Percentiles rank a stretch among this genome's conserved stretches.
These are phyloP conservation scores for Cryptotermes secundus DNA, from an alignment of 1,140 invertebrate genomes.

Conservation along the genomic window DNA sequence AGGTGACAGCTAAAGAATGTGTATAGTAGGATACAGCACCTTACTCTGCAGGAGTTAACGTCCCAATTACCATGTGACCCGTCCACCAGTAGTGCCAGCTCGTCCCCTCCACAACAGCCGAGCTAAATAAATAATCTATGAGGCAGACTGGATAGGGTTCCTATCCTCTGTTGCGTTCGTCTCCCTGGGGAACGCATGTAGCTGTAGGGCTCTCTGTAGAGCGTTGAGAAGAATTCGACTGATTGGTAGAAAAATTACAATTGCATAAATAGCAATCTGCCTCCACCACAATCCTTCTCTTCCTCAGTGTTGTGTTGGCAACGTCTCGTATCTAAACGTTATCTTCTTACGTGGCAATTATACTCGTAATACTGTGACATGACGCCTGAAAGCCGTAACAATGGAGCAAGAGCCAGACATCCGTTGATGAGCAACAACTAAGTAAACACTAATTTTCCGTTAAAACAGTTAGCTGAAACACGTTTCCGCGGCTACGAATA, in stretches of 20 bases:
- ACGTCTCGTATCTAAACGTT: too few species aligned
- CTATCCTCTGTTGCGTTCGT: background rate
- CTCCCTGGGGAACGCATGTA: background rate
- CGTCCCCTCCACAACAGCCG: background rate
- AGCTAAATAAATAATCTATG: constrained; percentile 30
- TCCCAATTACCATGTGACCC: constrained; percentile 23
- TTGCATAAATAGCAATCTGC: background rate
- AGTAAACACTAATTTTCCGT: too few species aligned
- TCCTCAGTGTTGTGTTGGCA: background rate
- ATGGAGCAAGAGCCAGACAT: too few species aligned
- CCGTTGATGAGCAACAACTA: too few species aligned
- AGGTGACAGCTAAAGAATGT: background rate
- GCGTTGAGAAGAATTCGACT: background rate
- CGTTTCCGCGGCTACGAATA: too few species aligned
- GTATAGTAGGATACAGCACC: background rate
- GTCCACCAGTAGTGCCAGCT: background rate
- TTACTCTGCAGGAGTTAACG: background rate
- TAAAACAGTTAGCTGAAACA: too few species aligned
- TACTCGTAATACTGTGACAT: too few species aligned
- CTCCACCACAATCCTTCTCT: background rate
- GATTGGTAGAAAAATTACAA: background rate
- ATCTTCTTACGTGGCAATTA: too few species aligned
- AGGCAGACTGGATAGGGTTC: background rate
- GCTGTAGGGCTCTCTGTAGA: background rate
- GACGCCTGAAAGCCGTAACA: too few species aligned